Conservation (phyloP, 2,888 invertebrate genomes). For the Nephrotoma appendiculata region DNA sequence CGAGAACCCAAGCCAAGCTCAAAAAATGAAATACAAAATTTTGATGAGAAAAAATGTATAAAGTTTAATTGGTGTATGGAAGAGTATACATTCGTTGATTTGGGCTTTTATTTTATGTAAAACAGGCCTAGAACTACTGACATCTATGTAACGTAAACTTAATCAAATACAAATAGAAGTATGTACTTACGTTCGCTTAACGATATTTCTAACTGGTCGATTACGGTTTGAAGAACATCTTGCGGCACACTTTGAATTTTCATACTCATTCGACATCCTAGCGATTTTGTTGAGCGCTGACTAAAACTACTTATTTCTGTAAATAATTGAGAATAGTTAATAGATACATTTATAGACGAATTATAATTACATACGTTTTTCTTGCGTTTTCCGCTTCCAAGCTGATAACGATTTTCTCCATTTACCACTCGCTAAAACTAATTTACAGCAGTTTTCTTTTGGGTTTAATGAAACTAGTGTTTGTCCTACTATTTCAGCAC, state of each 20-base stretch:
- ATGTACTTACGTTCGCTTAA: not conserved
- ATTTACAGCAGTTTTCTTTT: not conserved
- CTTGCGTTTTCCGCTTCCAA: not conserved
- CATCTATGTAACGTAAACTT: not conserved
- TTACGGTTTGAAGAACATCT: not conserved
- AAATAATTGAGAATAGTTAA: not conserved
- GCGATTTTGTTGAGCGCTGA: not conserved
- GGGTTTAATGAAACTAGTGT: not conserved
- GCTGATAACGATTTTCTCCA: not conserved
- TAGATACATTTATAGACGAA: too few species aligned
- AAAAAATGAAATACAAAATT: conserved; percentile 1
- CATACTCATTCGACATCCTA: not conserved
- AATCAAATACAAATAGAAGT: not conserved
- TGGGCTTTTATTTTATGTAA: not conserved
- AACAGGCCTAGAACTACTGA: not conserved
- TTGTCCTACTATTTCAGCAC: not conserved
- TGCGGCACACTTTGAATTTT: not conserved
- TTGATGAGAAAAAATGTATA: not conserved
- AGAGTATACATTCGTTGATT: not conserved
- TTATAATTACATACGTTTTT: not conserved
- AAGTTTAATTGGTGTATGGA: not conserved
- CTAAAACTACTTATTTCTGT: not conserved
- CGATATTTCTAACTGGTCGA: not conserved
- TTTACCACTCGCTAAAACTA: not conserved
- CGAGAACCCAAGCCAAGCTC: conserved; percentile 5